These are phyloP conservation scores for Pollimyrus isidori DNA, from an alignment of 2,113 vertebrate species.

Conservation along the genomic window DNA sequence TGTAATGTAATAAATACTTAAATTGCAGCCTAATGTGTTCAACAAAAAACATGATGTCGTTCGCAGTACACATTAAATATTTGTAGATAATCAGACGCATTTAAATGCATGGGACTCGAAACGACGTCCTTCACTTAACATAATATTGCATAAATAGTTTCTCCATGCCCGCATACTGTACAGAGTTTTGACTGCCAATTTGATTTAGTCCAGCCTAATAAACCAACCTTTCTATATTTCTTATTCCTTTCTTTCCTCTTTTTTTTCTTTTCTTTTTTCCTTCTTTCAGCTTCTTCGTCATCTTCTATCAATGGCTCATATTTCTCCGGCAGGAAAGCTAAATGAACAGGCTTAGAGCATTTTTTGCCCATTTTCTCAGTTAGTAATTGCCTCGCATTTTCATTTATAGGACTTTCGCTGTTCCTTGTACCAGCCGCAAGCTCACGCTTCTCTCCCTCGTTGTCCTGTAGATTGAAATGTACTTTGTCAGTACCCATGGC, in stretches of 20 bases:
- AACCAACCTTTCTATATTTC: constrained; percentile 56
- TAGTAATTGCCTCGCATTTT: not conserved
- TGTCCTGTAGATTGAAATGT: not conserved
- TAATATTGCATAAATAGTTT: not conserved
- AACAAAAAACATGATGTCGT: not conserved
- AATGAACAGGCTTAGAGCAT: constrained; percentile 53
- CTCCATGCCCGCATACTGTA: not conserved
- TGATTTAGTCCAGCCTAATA: not conserved
- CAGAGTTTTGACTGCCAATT: not conserved
- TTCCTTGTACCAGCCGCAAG: not conserved
- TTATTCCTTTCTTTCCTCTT: constrained; percentile 43
- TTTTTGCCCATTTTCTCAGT: constrained; percentile 30
- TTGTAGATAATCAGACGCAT: not conserved
- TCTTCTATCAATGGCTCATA: constrained; percentile 59
- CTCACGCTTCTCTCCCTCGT: not conserved
- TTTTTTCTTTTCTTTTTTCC: constrained; percentile 24
- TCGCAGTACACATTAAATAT: not conserved
- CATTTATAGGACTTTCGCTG: not conserved
- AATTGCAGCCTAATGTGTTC: not conserved
- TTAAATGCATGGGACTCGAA: not conserved
- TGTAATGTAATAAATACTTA: not conserved
- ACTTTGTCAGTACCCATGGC: not conserved
- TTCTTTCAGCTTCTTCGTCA: constrained; percentile 31
- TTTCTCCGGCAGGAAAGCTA: constrained; percentile 54
- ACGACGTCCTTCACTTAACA: not conserved